These are phyloP conservation scores for Arremon brunneinucha DNA, from an alignment of 2,797 vertebrate species.

Conservation along the genomic window DNA sequence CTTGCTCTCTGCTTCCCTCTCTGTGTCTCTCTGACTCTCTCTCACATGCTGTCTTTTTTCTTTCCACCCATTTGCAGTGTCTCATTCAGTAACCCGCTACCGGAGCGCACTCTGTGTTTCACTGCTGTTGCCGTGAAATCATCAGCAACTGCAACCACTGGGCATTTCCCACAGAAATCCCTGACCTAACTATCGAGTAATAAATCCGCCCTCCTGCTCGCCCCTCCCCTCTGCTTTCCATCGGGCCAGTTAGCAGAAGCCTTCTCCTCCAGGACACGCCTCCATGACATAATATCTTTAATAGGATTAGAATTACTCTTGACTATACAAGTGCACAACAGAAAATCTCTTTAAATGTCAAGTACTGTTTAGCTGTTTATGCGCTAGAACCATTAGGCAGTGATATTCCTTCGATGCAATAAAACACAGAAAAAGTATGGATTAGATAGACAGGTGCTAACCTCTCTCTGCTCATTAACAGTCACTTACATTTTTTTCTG, in stretches of 20 bases:
- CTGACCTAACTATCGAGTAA: slow-evolving; percentile 75
- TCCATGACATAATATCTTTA: slow-evolving; percentile 80
- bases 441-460: neutral
- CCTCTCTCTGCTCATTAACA: neutral
- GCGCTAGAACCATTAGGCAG: neutral
- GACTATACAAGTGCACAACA: slow-evolving; percentile 81
- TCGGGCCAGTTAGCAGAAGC: slow-evolving; percentile 79
- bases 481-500: neutral
- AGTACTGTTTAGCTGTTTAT: slow-evolving; percentile 56
- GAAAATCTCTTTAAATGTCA: slow-evolving; percentile 75
- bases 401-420: neutral
- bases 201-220: slow-evolving; percentile 64
- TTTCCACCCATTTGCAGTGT: slow-evolving; percentile 52
- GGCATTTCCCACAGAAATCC: slow-evolving; percentile 82
- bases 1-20: slow-evolving; percentile 46
- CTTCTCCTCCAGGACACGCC: slow-evolving; percentile 68
- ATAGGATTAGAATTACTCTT: slow-evolving; percentile 84
- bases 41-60: slow-evolving; percentile 16
- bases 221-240: slow-evolving; percentile 75
- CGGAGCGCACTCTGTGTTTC: slow-evolving; percentile 66
- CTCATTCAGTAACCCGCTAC: slow-evolving; percentile 69
- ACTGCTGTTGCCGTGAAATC: slow-evolving; percentile 79
- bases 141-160: slow-evolving; percentile 84
- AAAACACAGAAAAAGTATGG: neutral
- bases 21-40: slow-evolving; percentile 44